Conservation (phyloP, 1,140 invertebrate genomes). For the Gonioctena quinquepunctata region DNA sequence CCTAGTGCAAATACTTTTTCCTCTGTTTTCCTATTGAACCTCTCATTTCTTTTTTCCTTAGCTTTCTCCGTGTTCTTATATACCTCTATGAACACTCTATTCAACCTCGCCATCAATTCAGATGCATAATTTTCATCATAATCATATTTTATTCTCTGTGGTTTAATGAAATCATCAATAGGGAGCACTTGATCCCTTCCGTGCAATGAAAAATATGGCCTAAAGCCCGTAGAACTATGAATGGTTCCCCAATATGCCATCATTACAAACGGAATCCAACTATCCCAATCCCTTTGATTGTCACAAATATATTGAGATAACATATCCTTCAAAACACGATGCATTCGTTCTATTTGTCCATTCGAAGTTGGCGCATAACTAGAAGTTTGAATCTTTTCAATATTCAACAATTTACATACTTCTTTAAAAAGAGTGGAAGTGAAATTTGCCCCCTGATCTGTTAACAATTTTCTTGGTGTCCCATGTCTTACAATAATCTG, state of each 20-base stretch:
- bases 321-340: conserved; percentile 59
- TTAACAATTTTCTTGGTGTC: conserved; percentile 32
- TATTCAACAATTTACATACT: neutral
- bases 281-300: conserved; percentile 1
- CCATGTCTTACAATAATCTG: conserved; percentile 30
- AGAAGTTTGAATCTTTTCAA: conserved; percentile 22
- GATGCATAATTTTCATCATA: neutral
- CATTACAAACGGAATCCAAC: conserved; percentile 1
- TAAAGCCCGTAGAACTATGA: conserved; percentile 6
- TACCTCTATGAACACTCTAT: neutral
- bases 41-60: neutral
- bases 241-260: conserved; percentile 1
- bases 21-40: neutral
- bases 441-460: conserved; percentile 42
- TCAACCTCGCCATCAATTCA: neutral
- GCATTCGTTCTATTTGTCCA: conserved; percentile 55
- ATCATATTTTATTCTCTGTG: neutral
- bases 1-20: neutral
- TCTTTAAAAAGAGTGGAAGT: neutral
- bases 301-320: conserved; percentile 42
- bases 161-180: neutral
- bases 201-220: conserved; percentile 7
- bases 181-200: conserved; percentile 4
- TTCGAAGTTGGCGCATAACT: conserved; percentile 51
- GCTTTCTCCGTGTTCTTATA: neutral